Evolutionary conservation across 2,797 vertebrate species (phyloP).

Genomic region (Anableps anableps): DNA sequence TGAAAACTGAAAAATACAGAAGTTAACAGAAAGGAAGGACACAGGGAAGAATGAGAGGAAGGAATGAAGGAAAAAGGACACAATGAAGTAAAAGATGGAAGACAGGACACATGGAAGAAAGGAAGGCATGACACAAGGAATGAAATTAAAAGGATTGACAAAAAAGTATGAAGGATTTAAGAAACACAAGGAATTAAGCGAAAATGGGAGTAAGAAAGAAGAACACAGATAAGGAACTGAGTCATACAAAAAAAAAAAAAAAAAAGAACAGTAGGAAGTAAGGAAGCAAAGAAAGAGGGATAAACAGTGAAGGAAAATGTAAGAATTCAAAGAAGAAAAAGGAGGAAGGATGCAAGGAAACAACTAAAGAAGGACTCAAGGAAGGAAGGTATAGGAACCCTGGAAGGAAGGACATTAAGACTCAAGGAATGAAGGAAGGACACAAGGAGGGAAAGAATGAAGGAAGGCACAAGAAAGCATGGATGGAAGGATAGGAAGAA

Average conservation of each 20-base stretch:
- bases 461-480: neutral
- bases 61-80: neutral
- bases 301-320: neutral
- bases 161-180: neutral
- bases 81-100: neutral
- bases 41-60: neutral
- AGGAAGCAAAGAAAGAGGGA: neutral
- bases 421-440: neutral
- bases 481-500: neutral
- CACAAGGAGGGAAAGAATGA: neutral
- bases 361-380: neutral
- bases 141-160: neutral
- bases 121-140: neutral
- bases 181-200: neutral
- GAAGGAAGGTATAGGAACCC: neutral
- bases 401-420: neutral
- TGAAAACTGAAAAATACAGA: neutral
- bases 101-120: neutral
- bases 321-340: too few species aligned
- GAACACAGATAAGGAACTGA: neutral
- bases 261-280: neutral
- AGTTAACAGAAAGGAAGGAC: neutral
- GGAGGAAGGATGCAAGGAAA: too few species aligned
- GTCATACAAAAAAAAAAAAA: neutral
- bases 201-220: neutral